Conservation (phyloP, 1,140 invertebrate genomes). For the Acromyrmex charruanus region DNA sequence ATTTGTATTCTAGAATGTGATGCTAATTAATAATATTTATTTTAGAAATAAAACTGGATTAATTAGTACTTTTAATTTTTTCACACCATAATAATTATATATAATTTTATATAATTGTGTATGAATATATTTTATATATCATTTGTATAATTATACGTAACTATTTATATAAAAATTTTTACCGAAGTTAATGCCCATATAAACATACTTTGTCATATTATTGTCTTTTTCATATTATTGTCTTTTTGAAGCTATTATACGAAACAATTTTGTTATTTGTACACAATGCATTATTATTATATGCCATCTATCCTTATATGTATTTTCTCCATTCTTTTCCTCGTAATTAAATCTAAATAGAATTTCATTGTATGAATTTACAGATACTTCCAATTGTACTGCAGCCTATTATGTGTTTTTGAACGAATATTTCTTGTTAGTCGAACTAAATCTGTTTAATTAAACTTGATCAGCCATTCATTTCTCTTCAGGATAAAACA, state of each 20-base stretch:
- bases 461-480: constrained; percentile 58
- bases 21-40: too few species aligned
- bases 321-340: not conserved
- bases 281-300: constrained; percentile 4
- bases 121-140: too few species aligned
- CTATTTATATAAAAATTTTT: too few species aligned
- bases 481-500: constrained; percentile 40
- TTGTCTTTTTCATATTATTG: not conserved
- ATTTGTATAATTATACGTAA: not conserved
- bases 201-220: not conserved
- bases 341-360: constrained; percentile 20
- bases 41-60: too few species aligned
- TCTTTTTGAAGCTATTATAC: not conserved
- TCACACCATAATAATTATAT: too few species aligned
- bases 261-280: not conserved
- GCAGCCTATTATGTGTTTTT: not conserved
- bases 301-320: not conserved
- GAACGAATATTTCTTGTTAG: constrained; percentile 42
- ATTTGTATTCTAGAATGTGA: too few species aligned
- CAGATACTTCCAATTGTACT: constrained; percentile 4
- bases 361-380: constrained; percentile 18
- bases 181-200: not conserved
- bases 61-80: too few species aligned
- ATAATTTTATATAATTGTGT: too few species aligned
- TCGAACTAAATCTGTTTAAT: constrained; percentile 30